phyloP scores from a whole-genome alignment of 1,140 invertebrate species.

The Micrasema minimum region DNA sequence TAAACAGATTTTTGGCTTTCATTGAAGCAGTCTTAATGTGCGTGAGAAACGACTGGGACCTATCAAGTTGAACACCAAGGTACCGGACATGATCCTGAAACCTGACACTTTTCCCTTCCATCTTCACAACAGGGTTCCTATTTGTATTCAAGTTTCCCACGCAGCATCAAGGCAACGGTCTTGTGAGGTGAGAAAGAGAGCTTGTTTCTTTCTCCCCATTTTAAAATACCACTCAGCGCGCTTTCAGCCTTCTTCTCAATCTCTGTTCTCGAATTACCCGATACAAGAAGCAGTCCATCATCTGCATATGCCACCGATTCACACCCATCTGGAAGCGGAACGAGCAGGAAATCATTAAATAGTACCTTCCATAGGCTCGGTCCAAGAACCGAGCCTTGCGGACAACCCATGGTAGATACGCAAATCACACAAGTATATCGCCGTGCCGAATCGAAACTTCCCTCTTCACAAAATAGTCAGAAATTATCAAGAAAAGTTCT shows the following conservation, averaged over 20 bases:
- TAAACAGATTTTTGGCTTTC: neutral
- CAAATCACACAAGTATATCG: too few species aligned
- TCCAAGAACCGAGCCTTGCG: neutral
- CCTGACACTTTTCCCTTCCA: neutral
- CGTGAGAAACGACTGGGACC: neutral
- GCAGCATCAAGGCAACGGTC: neutral
- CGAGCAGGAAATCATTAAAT: neutral
- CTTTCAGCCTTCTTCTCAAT: neutral
- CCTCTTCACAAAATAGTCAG: too few species aligned
- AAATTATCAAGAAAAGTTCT: too few species aligned
- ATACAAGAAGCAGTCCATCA: neutral
- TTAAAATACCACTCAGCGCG: neutral
- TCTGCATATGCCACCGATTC: neutral
- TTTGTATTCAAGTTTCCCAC: neutral
- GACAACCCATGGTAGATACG: neutral
- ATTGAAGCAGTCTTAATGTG: neutral
- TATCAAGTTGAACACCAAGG: neutral
- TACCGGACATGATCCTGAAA: neutral
- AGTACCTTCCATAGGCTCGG: neutral
- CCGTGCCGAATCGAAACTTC: too few species aligned
- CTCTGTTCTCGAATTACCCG: neutral
- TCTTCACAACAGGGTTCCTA: neutral
- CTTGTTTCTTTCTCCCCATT: neutral
- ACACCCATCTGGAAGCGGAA: neutral
- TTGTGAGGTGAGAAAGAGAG: neutral